Evolutionary conservation across 2,113 vertebrate species (phyloP), one percentile per base, ranked within the genome.

Genomic region (Chloropsis hardwickii): DNA sequence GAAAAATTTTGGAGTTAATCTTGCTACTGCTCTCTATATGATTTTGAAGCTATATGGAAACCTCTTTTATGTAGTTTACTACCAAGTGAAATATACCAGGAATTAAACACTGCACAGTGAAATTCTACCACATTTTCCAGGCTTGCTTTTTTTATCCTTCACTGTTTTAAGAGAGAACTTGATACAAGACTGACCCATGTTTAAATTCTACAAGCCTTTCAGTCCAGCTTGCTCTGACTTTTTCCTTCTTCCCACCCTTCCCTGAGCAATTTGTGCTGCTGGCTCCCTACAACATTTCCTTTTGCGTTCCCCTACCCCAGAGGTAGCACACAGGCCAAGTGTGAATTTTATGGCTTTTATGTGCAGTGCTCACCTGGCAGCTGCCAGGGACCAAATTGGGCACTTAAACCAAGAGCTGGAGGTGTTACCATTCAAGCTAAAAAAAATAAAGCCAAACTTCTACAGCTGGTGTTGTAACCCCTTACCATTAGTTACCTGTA

Each of bases 161-260:
- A 40, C 22, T 42, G 11, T 47, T 84, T 65, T n/a, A 67, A 82
- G 28, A 78, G 28, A 66, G 90, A 74, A 56, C 18, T 60, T 74
- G 17, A 9, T 27, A 27, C 5, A 10, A 66, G 39, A 19, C 33
- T 42, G 12, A 33, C 9, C 5, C 2, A 22, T 66, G 6, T 73
- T 81, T 62, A 58, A 73, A 31, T 57, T 66, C 35, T 15, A 39
- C 7, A 58, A 42, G 48, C 17, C 44, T 91, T 39, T 58, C 29
- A 14, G 47, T 64, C 25, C 47, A 39, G 10, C 23, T 31, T 72
- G 4, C 27, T 61, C 22, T 70, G 25, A 37, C 33, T 31, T 88
- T 72, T 84, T 19, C 20, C 28, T 6, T 40, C 25, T n/a, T 3
- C 3, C 13, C 0, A 0, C 0, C 1, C 10, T 57, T 45, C 21